Conservation (phyloP, 2,113 vertebrate genomes). For the Carlito syrichta region DNA sequence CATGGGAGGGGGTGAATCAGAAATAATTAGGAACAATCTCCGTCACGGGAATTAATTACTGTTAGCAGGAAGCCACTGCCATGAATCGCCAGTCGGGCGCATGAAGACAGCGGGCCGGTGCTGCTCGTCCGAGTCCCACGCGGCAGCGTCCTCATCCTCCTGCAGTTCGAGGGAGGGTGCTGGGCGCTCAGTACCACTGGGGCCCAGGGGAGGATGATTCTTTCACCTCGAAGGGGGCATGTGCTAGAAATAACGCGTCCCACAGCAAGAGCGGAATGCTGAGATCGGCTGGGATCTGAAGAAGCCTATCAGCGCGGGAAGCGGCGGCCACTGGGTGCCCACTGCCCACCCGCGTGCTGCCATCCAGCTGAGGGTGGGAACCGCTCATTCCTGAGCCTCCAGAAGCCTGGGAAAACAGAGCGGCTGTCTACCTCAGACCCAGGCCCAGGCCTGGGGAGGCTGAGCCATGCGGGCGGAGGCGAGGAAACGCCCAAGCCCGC, state of each 20-base stretch:
- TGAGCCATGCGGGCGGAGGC: fast-evolving
- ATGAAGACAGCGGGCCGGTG: neutral
- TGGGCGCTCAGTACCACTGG: no score
- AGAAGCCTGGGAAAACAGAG: neutral
- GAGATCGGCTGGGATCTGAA: neutral
- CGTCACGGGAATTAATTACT: neutral
- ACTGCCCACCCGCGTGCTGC: no score
- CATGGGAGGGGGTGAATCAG: neutral
- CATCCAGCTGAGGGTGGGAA: neutral
- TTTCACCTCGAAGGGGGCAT: fast-evolving
- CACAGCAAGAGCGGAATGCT: neutral
- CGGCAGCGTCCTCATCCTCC: neutral
- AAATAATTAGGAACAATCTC: neutral
- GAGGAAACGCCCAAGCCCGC: fast-evolving
- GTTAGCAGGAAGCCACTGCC: neutral
- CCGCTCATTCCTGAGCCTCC: neutral
- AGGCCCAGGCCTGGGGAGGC: neutral
- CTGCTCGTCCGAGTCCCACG: neutral
- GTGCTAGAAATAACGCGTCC: no score
- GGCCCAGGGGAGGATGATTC: fast-evolving
- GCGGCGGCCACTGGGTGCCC: no score
- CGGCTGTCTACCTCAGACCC: neutral
- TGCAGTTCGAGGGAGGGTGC: fast-evolving
- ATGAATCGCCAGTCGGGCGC: neutral
- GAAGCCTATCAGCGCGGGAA: no score